These are phyloP conservation scores for Hybos culiciformis DNA, from an alignment of 2,888 invertebrate genomes.

Conservation along the genomic window DNA sequence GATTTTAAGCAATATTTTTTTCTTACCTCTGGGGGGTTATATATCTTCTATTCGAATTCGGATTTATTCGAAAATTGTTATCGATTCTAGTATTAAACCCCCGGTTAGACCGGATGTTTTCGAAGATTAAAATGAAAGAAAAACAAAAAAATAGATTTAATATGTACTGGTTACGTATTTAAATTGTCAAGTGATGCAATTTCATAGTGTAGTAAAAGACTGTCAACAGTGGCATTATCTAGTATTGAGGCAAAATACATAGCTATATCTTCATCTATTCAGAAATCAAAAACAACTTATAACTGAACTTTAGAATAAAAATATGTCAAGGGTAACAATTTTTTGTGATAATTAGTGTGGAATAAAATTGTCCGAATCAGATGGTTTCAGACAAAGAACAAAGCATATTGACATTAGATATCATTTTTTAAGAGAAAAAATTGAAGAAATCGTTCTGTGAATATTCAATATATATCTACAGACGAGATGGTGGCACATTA, in stretches of 20 bases:
- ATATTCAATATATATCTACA: conserved; percentile 5
- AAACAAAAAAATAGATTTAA: too few species aligned
- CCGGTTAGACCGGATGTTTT: too few species aligned
- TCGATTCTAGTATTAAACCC: too few species aligned
- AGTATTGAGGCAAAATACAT: conserved; percentile 15
- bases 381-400: conserved; percentile 9
- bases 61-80: too few species aligned
- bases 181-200: conserved; percentile 9
- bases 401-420: conserved; percentile 12
- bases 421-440: conserved; percentile 9
- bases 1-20: too few species aligned
- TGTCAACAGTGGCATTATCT: conserved; percentile 11
- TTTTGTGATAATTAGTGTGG: conserved; percentile 13
- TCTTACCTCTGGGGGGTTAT: too few species aligned
- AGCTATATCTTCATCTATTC: conserved; percentile 1
- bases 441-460: conserved; percentile 1
- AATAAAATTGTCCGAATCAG: conserved; percentile 4
- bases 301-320: conserved; percentile 4
- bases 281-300: neutral
- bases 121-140: too few species aligned
- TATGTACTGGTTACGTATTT: conserved; percentile 11
- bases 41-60: too few species aligned
- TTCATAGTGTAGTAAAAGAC: neutral
- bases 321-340: conserved; percentile 2
- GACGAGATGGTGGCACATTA: conserved; percentile 11